These are phyloP conservation scores for Pipistrellus pygmaeus DNA, from an alignment of 2,797 vertebrate species.

Conservation along the genomic window DNA sequence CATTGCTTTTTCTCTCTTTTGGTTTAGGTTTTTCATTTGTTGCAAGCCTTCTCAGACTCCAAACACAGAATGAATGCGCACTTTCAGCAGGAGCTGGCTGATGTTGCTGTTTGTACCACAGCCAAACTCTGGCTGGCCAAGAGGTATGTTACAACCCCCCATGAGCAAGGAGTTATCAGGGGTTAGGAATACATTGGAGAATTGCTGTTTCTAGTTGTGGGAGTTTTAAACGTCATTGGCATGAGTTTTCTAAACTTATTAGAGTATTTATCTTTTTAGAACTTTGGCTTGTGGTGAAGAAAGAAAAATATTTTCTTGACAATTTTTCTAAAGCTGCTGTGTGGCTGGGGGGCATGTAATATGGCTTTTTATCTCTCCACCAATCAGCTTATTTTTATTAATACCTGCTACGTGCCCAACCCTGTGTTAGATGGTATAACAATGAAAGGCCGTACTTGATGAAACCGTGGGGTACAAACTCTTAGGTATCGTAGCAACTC, in stretches of 20 bases:
- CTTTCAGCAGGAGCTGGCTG: constrained; percentile 85
- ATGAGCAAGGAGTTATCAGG: constrained; percentile 38
- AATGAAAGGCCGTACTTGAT: neutral
- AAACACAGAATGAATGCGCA: constrained; percentile 89
- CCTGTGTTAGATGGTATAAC: neutral
- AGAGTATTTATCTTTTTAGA: constrained; percentile 71
- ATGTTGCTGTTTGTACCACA: constrained; percentile 88
- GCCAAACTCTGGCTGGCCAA: constrained; percentile 94
- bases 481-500: neutral
- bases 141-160: constrained; percentile 90
- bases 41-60: constrained; percentile 93
- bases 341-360: neutral
- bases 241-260: constrained; percentile 58
- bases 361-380: constrained; percentile 56
- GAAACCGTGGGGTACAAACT: neutral
- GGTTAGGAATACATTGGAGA: constrained; percentile 43
- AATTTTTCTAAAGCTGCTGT: constrained; percentile 56
- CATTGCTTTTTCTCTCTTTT: constrained; percentile 81
- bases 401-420: neutral
- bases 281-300: constrained; percentile 55
- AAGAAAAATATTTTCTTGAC: constrained; percentile 33
- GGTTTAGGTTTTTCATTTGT: constrained; percentile 93
- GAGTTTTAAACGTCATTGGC: constrained; percentile 51
- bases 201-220: constrained; percentile 61
- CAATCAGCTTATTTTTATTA: constrained; percentile 34